Conservation (phyloP, 2,888 invertebrate genomes). For the Ectobius pallidus region DNA sequence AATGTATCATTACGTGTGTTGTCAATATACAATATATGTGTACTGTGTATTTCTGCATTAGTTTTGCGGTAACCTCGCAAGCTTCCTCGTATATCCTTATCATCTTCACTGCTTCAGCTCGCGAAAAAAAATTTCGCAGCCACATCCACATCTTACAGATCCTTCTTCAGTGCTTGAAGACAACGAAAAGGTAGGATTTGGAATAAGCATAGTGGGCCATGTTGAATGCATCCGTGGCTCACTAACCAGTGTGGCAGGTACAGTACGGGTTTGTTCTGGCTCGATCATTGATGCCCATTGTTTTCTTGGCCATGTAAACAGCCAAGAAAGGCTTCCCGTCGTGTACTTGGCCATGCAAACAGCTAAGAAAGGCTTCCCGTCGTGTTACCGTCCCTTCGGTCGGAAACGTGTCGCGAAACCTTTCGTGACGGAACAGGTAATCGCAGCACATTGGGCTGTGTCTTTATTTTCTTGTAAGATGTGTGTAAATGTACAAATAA, state of each 20-base stretch:
- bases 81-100: not conserved
- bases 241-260: not conserved
- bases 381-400: constrained; percentile 7
- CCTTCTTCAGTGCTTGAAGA: constrained; percentile 15
- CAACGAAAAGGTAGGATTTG: not conserved
- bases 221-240: not conserved
- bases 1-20: constrained; percentile 19
- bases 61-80: constrained; percentile 18
- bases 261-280: not conserved
- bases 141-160: not conserved
- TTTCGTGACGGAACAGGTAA: constrained; percentile 19
- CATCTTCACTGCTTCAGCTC: not conserved
- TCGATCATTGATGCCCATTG: constrained; percentile 13
- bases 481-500: not conserved
- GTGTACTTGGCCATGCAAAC: not conserved
- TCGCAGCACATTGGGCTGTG: not conserved
- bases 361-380: constrained; percentile 21
- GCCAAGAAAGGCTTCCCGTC: constrained; percentile 23
- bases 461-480: not conserved
- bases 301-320: not conserved
- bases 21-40: constrained; percentile 16
- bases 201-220: not conserved
- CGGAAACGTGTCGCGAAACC: constrained; percentile 17
- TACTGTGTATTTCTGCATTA: constrained; percentile 21
- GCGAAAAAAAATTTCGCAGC: constrained; percentile 10